Conservation (phyloP, 37 sponge, comb jelly and placozoan species). For the Beroe ovata region DNA sequence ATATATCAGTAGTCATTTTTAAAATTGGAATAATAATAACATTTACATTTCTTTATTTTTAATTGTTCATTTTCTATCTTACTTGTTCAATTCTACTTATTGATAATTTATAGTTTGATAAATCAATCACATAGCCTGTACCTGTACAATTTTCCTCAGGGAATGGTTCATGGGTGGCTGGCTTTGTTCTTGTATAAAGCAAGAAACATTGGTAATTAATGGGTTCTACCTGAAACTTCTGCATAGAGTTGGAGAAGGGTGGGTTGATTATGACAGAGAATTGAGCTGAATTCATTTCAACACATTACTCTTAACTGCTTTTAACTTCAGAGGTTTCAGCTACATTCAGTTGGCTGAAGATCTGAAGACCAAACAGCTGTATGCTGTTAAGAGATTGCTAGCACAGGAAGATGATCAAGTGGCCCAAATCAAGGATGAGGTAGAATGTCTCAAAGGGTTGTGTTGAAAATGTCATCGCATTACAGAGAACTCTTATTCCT, state of each 20-base stretch:
- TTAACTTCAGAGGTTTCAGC: slow-evolving; percentile 62
- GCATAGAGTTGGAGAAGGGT: slow-evolving; percentile 60
- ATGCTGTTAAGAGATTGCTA: slow-evolving; percentile 45
- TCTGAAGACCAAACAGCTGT: slow-evolving; percentile 13
- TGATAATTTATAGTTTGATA: no score
- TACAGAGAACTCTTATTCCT: not conserved
- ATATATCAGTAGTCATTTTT: no score
- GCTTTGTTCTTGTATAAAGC: slow-evolving; percentile 37
- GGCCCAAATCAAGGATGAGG: slow-evolving; percentile 51
- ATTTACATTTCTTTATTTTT: no score
- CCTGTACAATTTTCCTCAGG: no score
- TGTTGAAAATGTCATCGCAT: no score
- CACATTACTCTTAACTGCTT: no score
- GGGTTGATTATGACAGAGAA: not conserved
- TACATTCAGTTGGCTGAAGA: slow-evolving; percentile 54
- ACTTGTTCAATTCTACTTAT: no score
- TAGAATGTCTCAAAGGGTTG: not conserved
- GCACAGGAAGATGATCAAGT: slow-evolving; percentile 64
- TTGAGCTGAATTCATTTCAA: no score
- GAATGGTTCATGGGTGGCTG: slow-evolving; percentile 61
- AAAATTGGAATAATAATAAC: no score
- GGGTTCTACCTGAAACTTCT: slow-evolving; percentile 41
- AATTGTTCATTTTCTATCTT: no score
- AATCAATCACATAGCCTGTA: no score
- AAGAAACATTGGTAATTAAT: slow-evolving; percentile 37